Conservation (phyloP, 2,113 vertebrate genomes). For the Zosterops japonicus region DNA sequence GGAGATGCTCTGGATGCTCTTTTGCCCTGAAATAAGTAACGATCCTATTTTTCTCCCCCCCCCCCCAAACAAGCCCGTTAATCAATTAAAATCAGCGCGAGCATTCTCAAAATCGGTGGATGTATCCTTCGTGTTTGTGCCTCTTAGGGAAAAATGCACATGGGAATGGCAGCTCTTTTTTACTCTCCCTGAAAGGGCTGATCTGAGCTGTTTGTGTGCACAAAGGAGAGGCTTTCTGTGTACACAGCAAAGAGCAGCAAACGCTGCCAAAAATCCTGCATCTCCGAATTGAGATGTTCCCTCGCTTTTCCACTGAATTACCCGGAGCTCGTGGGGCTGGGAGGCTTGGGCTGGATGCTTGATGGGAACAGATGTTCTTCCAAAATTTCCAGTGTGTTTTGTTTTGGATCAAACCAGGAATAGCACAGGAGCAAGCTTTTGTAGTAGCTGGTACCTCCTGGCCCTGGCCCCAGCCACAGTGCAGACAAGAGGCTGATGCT, state of each 20-base stretch:
- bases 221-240: background rate
- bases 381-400: constrained; percentile 22
- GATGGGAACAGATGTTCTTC: constrained; percentile 37
- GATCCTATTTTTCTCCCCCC: background rate
- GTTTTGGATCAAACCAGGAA: constrained; percentile 27
- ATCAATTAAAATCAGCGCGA: background rate
- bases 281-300: background rate
- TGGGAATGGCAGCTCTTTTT: background rate
- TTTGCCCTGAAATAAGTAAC: background rate
- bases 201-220: background rate
- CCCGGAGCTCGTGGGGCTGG: background rate
- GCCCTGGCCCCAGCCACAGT: background rate
- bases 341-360: background rate
- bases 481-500: constrained; percentile 2
- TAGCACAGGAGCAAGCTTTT: background rate
- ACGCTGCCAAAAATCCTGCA: background rate
- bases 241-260: background rate
- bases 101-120: background rate
- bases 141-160: background rate
- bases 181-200: background rate
- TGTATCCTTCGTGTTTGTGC: background rate
- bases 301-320: background rate
- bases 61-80: background rate
- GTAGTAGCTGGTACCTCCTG: constrained; percentile 40
- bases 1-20: background rate